Evolutionary conservation across 2,797 vertebrate species (phyloP), one percentile per base, ranked within the genome.

Genomic region (Florisuga fusca): DNA sequence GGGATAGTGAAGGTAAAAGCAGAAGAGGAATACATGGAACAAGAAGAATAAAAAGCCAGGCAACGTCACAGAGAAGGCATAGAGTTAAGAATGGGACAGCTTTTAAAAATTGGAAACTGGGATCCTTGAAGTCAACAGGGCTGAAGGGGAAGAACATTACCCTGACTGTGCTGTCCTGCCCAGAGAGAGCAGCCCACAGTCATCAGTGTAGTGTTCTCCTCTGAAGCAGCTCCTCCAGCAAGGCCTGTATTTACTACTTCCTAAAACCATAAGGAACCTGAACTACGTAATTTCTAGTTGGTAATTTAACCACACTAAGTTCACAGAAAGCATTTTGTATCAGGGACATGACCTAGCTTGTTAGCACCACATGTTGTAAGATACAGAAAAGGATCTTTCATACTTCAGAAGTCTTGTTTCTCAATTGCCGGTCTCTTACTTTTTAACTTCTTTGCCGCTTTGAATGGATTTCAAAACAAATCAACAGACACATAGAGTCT

Each of bases 381-480:
- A 97, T 96, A 97, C 88, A 97, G 96, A 97, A 97, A 97, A 96
- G 84, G 54, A 89, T 94, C 96, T 94, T 96, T 96, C 94, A 96
- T 96, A 89, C 96, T 97, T 98, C 88, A 91, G 95, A 95, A 95
- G 96, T 97, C 94, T 96, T 96, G 94, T 96, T 97, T 96, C 95
- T 96, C 95, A 93, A 74, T 97, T 97, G 92, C 92, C 43, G 84
- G 74, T 94, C 93, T 97, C 88, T 97, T 96, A 97, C 97, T 97
- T 97, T 96, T 97, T 95, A 97, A 96, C 95, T 96, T 96, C 97
- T 97, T 98, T 98, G 95, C 93, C 92, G 26, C 97, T 98, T 97
- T 97, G 97, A 98, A 97, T 95, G 97, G 81, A 97, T 98, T 98
- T 98, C 97, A 98, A 98, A 98, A 98, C 98, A 98, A 98, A 98